Conservation (phyloP, 2,797 vertebrate genomes). For the Lateolabrax maculatus region DNA sequence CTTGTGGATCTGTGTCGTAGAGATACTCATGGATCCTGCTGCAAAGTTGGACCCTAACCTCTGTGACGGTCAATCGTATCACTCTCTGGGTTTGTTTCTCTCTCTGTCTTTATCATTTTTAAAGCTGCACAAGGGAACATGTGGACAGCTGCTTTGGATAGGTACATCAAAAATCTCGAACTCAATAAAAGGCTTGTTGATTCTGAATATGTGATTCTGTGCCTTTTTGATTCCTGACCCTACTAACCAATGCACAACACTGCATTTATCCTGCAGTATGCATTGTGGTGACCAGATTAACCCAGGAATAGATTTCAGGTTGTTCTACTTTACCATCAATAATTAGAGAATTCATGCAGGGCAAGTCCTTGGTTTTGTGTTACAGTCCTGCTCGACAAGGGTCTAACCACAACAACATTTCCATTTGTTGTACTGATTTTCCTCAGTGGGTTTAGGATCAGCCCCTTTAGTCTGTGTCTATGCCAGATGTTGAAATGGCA, state of each 20-base stretch:
- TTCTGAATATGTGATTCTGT: background rate
- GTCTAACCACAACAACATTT: background rate
- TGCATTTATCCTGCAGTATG: background rate
- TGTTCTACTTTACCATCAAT: background rate
- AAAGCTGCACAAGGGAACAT: background rate
- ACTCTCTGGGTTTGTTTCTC: conserved; percentile 7
- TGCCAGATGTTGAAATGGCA: conserved; percentile 40
- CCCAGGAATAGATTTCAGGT: background rate
- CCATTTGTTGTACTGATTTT: conserved; percentile 1
- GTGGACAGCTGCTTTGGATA: background rate
- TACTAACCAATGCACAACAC: background rate
- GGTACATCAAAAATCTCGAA: background rate
- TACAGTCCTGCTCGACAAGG: background rate
- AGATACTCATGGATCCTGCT: conserved; percentile 55
- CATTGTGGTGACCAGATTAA: background rate
- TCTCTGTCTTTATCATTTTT: background rate
- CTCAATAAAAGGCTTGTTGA: background rate
- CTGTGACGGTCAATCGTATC: too few relatives aligned
- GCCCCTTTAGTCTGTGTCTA: background rate
- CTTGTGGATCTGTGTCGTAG: conserved; percentile 14
- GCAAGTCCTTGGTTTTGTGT: background rate
- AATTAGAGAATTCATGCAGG: background rate
- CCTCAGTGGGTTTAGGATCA: background rate
- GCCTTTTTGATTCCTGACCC: background rate
- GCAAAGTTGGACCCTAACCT: conserved; percentile 52